phyloP scores from a whole-genome alignment of 2,113 vertebrate genomes.

The Pipra filicauda region DNA sequence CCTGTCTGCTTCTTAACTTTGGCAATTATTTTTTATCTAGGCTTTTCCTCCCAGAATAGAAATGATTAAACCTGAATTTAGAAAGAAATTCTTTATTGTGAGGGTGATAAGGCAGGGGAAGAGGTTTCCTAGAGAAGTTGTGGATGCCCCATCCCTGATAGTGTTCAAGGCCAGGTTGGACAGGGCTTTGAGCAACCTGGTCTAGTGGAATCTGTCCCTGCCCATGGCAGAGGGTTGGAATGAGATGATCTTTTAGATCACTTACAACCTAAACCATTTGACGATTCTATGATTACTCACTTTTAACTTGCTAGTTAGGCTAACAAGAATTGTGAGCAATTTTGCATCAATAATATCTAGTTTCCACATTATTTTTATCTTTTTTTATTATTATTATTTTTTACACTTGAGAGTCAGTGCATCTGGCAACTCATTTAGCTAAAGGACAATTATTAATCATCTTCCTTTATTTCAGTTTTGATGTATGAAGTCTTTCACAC shows the following conservation, averaged over 20 bases:
- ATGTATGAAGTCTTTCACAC: slow-evolving; percentile 74
- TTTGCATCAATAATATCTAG: background rate
- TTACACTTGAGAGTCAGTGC: slow-evolving; percentile 43
- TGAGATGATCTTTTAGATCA: background rate
- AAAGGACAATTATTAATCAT: slow-evolving; percentile 74
- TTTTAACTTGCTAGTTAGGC: background rate
- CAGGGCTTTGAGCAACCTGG: background rate
- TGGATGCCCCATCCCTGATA: background rate
- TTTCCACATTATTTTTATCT: background rate
- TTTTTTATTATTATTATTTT: background rate
- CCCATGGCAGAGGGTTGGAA: background rate
- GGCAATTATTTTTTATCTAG: background rate
- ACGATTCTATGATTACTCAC: background rate
- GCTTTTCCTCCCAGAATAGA: background rate
- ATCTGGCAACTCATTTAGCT: slow-evolving; percentile 73
- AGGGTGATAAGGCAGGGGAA: background rate
- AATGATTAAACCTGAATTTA: background rate
- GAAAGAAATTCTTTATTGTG: background rate
- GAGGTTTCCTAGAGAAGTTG: background rate
- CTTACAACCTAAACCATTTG: background rate
- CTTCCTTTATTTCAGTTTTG: slow-evolving; percentile 70
- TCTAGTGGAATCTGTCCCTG: background rate
- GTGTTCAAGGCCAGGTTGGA: background rate
- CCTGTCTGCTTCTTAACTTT: background rate
- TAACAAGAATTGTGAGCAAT: background rate